phyloP scores from a whole-genome alignment of 1,140 invertebrate genomes.

The Stegodyphus mimosarum region DNA sequence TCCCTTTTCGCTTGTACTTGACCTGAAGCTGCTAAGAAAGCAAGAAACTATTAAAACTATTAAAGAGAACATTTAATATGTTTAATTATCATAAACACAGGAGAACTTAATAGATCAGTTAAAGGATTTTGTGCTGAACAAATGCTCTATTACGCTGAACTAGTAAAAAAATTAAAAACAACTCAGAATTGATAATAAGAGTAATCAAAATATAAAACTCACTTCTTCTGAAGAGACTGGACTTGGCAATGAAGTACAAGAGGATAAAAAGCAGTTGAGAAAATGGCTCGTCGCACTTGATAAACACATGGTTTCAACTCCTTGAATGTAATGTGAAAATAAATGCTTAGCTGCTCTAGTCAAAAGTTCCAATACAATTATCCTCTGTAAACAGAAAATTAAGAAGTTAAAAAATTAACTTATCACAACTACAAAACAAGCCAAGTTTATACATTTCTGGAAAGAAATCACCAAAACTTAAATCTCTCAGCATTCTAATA shows the following conservation, averaged over 20 bases:
- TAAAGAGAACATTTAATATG: no score
- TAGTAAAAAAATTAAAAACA: background rate
- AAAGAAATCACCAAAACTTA: background rate
- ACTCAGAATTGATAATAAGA: background rate
- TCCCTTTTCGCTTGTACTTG: conserved; percentile 63
- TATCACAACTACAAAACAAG: no score
- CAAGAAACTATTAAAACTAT: no score
- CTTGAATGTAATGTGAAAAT: conserved; percentile 91
- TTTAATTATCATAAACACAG: no score
- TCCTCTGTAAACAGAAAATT: conserved; percentile 26
- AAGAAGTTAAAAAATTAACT: background rate
- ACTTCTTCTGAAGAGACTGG: conserved; percentile 74
- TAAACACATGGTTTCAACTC: conserved; percentile 88
- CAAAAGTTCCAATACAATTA: conserved; percentile 82
- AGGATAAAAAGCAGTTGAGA: conserved; percentile 91
- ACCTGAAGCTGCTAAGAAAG: conserved; percentile 41
- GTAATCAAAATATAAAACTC: conserved; percentile 57
- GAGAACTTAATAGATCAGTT: background rate
- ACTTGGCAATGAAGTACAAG: conserved; percentile 74
- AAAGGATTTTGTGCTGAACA: background rate
- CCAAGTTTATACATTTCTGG: background rate
- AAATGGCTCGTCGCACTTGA: conserved; percentile 92
- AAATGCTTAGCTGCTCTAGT: conserved; percentile 91
- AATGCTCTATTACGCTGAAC: no score
- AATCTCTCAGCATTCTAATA: no score